Conservation (phyloP, 2,888 invertebrate genomes). For the Euclidia mi region DNA sequence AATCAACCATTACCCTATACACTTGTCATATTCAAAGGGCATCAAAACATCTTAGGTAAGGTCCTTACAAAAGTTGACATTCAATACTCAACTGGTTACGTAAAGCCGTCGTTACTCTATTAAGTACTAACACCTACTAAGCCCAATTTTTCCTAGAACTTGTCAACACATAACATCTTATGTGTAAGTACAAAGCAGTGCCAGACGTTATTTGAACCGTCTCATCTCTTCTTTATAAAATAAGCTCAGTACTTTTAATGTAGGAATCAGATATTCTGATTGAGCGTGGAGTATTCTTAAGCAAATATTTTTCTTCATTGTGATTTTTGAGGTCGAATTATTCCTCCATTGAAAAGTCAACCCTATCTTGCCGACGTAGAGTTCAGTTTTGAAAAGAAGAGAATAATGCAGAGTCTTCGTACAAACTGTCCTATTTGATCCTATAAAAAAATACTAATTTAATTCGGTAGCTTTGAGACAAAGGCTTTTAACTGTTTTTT, state of each 20-base stretch:
- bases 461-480: conserved; percentile 49
- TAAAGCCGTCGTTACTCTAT: too few relatives aligned
- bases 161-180: not conserved
- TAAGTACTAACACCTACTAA: too few relatives aligned
- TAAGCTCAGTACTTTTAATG: conserved; percentile 37
- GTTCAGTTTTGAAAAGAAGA: conserved; percentile 2
- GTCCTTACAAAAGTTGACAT: too few relatives aligned
- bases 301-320: conserved; percentile 47
- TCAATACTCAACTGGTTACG: too few relatives aligned
- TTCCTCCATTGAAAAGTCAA: conserved; percentile 1
- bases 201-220: conserved; percentile 6
- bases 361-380: not conserved
- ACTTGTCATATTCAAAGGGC: too few relatives aligned
- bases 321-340: conserved; percentile 31
- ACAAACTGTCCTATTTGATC: conserved; percentile 27
- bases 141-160: not conserved
- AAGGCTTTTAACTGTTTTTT: conserved; percentile 48
- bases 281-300: conserved; percentile 49
- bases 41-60: too few relatives aligned
- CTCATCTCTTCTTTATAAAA: conserved; percentile 23
- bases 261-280: conserved; percentile 48
- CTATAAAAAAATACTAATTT: conserved; percentile 55
- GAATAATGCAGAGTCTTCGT: conserved; percentile 10
- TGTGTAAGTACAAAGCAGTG: conserved; percentile 5
- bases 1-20: too few relatives aligned